These are phyloP conservation scores for Enteromius thamalakanensis DNA, from an alignment of 2,797 vertebrate genomes.

Conservation along the genomic window DNA sequence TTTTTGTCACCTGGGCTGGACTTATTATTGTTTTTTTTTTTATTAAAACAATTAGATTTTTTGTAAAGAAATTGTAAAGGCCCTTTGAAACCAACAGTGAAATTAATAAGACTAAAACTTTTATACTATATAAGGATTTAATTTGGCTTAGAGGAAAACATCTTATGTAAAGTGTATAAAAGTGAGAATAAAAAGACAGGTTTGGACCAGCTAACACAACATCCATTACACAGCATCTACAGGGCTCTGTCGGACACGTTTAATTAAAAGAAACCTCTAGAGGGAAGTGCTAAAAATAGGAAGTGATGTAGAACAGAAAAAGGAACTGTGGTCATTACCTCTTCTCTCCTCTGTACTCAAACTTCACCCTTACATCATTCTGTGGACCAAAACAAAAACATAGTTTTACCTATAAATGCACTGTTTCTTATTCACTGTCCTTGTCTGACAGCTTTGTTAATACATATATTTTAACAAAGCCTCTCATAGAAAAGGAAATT, in stretches of 20 bases:
- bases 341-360: conserved; percentile 98
- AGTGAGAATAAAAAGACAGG: background rate
- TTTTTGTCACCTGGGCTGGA: background rate
- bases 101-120: no score
- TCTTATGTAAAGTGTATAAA: background rate
- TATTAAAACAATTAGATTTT: background rate
- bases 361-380: conserved; percentile 98
- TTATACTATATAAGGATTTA: background rate
- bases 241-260: conserved; percentile 14
- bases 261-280: conserved; percentile 20
- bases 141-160: conserved; percentile 8
- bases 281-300: conserved; percentile 28
- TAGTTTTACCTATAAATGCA: background rate
- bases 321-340: conserved; percentile 78
- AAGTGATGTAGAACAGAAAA: conserved; percentile 29
- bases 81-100: background rate
- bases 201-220: background rate
- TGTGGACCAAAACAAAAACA: conserved; percentile 66
- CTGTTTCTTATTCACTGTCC: background rate
- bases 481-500: background rate
- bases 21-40: background rate
- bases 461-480: background rate
- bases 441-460: background rate
- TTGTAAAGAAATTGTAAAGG: background rate
- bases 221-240: background rate